phyloP scores from a whole-genome alignment of 2,113 vertebrate species.

The Neopipo cinnamomea region DNA sequence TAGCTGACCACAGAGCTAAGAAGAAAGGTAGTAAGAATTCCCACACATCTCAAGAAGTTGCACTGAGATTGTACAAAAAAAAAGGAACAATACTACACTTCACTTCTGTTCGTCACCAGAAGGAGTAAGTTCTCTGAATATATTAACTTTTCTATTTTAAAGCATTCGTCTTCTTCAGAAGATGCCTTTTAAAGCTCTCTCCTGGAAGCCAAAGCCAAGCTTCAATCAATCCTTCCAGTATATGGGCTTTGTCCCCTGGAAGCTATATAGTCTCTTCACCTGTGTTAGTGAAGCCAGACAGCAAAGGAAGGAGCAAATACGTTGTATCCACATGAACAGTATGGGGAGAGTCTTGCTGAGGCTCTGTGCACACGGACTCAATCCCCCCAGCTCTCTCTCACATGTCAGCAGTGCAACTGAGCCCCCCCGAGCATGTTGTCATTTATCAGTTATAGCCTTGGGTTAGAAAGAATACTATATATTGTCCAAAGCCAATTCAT shows the following conservation, averaged over 20 bases:
- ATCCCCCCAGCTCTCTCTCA: background rate
- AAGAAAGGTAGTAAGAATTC: background rate
- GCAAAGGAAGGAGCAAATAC: background rate
- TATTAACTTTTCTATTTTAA: background rate
- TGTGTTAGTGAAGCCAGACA: background rate
- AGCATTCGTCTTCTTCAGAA: background rate
- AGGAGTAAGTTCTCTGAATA: background rate
- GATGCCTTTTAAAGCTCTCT: background rate
- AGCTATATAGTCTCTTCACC: background rate
- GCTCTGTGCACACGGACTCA: background rate
- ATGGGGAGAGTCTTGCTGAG: background rate
- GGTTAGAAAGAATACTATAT: background rate
- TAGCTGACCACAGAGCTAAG: background rate
- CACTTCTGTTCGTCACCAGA: background rate
- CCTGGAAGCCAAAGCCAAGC: background rate
- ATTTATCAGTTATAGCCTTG: background rate
- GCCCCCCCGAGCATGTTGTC: accelerated
- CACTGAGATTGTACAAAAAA: background rate
- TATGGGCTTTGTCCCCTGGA: background rate
- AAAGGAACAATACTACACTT: background rate
- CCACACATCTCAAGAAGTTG: accelerated
- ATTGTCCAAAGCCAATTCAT: background rate
- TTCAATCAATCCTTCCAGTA: background rate
- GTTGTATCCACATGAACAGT: accelerated
- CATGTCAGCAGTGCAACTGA: background rate